Conservation (phyloP, 2,113 vertebrate species). For the Saccopteryx leptura region DNA sequence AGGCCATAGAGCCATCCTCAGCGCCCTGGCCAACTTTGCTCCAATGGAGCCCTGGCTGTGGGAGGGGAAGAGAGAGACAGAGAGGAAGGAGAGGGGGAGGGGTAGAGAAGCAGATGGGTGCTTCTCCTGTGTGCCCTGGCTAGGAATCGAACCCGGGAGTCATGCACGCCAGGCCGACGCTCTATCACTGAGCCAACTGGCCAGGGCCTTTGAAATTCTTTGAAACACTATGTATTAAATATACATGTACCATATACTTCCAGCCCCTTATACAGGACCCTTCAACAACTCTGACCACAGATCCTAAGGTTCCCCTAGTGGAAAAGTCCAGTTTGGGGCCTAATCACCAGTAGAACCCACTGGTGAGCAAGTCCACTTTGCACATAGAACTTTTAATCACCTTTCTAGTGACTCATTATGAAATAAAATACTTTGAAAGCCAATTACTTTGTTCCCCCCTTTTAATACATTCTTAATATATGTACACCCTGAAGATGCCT, state of each 20-base stretch:
- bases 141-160: no score
- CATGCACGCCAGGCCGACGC: no score
- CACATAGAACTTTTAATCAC: background rate
- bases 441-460: background rate
- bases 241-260: background rate
- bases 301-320: no score
- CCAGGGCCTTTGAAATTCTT: background rate
- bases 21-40: no score
- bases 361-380: background rate
- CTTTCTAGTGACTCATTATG: background rate
- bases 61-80: no score
- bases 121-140: no score
- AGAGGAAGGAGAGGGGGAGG: no score
- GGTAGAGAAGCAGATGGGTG: no score
- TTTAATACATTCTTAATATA: conserved; percentile 1
- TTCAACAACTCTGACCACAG: background rate
- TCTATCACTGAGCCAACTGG: no score
- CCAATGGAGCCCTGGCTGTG: no score
- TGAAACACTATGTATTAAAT: background rate
- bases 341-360: background rate
- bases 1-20: no score
- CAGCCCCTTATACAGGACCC: background rate
- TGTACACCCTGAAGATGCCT: background rate
- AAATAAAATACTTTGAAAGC: background rate
- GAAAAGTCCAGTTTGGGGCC: background rate